A percentile compares a stretch with the other conserved stretches of the same genome.
phyloP scores from a whole-genome alignment of 2,113 vertebrate genomes.

The Malurus elegans region DNA sequence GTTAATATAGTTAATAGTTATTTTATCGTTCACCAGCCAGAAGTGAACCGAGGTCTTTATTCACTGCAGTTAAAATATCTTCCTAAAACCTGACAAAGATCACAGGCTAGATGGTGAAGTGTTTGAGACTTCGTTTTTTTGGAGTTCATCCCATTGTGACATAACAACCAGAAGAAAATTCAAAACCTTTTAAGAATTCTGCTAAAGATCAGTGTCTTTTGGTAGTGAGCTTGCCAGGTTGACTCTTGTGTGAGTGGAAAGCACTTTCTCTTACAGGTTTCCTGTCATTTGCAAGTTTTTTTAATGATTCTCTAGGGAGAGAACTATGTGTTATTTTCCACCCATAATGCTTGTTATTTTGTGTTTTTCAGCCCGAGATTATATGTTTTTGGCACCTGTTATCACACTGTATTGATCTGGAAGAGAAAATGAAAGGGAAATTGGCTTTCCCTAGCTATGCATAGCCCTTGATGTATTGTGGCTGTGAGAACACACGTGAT shows the following conservation, averaged over 20 bases:
- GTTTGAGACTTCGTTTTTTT: background rate
- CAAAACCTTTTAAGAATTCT: background rate
- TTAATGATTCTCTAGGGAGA: background rate
- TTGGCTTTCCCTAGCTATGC: background rate
- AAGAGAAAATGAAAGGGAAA: background rate
- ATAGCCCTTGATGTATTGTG: background rate
- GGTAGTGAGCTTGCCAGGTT: background rate
- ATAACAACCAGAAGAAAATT: background rate
- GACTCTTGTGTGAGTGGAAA: background rate
- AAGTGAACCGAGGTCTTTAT: background rate
- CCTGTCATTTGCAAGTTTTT: background rate
- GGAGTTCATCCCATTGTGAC: background rate
- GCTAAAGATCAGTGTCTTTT: background rate
- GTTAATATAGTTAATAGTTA: background rate
- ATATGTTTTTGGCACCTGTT: background rate
- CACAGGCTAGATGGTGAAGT: background rate
- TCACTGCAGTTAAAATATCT: background rate
- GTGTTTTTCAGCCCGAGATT: background rate
- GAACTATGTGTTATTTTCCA: background rate
- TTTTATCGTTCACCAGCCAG: background rate
- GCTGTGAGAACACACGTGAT: background rate
- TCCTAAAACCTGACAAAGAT: background rate
- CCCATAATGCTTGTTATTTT: background rate
- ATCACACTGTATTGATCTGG: background rate
- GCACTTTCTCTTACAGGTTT: background rate